Evolutionary conservation across 2,888 invertebrate genomes (phyloP), one percentile per base, ranked within the genome.

Genomic region (Dromius quadrimaculatus): DNA sequence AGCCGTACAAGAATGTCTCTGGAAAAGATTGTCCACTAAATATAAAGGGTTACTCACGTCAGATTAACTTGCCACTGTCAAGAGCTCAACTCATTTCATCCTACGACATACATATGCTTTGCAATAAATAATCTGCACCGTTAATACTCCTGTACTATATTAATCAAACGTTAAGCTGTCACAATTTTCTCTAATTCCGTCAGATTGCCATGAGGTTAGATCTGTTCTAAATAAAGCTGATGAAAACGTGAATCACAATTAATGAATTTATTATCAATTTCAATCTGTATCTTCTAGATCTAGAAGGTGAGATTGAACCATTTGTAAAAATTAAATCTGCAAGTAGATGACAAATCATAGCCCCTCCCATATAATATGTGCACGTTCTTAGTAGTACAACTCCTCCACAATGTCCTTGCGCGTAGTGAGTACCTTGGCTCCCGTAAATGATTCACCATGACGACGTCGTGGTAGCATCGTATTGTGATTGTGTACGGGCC

Each of bases 1-100:
- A 45, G 28, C 41, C 54, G 57, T 38, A 66, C 54, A 54, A 57
- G 66, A 66, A 66, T 66, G 66, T 57, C 23, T 50, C 66, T 66
- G 66, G 66, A 54, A 66, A 36, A 66, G 50, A 13, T 23, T 17
- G 28, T 19, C 19, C 57, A 57, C 59, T 59, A 59, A 59, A 59
- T 59, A 59, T 59, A 59, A 59, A 59, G 59, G 59, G 59, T 59
- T 59, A 59, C 36, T 59, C 59, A 59, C 36, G 59, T 34, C 20
- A 36, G 59, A 34, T 59, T 47, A 47, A 22, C 45, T 17, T 34
- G 23, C 36, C 59, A 59, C 59, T 59, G 34, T 36, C 59, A 59
- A 11, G 6, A 36, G 59, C 20, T 59, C 17, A 9, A 22, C 15
- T 57, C 57, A 17, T 17, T 9, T 9, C 8, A 43, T 43, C n/a